These are phyloP conservation scores for Eleginops maclovinus DNA, from an alignment of 2,113 vertebrate genomes.

Conservation along the genomic window DNA sequence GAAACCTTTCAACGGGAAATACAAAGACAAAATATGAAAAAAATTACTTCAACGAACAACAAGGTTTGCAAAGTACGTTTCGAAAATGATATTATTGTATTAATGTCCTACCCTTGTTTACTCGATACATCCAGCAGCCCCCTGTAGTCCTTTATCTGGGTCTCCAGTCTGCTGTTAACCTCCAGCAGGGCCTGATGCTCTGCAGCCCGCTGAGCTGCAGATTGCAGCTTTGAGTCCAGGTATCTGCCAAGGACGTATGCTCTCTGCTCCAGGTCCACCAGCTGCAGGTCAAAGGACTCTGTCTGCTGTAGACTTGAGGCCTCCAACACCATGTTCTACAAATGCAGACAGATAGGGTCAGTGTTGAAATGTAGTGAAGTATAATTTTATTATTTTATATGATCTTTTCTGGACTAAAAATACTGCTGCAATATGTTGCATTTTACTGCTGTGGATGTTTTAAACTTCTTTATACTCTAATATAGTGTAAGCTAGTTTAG, in stretches of 20 bases:
- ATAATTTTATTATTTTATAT: no score
- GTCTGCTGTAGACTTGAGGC: not conserved
- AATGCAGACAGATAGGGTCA: not conserved
- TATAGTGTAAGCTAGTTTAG: no score
- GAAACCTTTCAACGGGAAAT: slow-evolving; percentile 25
- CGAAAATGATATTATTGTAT: no score
- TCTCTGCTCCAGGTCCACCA: slow-evolving; percentile 29
- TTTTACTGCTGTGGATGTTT: no score
- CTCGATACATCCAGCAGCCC: slow-evolving; percentile 21
- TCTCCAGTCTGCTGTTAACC: slow-evolving; percentile 29
- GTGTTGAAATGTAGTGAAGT: no score
- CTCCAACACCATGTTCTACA: slow-evolving; percentile 37
- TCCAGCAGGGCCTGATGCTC: slow-evolving; percentile 44
- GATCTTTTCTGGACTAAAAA: no score
- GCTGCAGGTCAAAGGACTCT: slow-evolving; percentile 4
- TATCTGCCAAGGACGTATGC: slow-evolving; percentile 21
- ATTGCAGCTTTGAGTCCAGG: slow-evolving; percentile 34
- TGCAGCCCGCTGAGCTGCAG: slow-evolving; percentile 15
- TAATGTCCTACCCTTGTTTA: slow-evolving; percentile 1
- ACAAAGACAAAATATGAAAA: not conserved
- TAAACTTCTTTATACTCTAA: no score
- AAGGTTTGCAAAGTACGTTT: no score
- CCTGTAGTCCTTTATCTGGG: slow-evolving; percentile 41
- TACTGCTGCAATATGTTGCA: no score
- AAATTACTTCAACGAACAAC: not conserved